Base-by-base conservation (phyloP, 1,140 invertebrate genomes). In the Sarcophaga bullata region DNA sequence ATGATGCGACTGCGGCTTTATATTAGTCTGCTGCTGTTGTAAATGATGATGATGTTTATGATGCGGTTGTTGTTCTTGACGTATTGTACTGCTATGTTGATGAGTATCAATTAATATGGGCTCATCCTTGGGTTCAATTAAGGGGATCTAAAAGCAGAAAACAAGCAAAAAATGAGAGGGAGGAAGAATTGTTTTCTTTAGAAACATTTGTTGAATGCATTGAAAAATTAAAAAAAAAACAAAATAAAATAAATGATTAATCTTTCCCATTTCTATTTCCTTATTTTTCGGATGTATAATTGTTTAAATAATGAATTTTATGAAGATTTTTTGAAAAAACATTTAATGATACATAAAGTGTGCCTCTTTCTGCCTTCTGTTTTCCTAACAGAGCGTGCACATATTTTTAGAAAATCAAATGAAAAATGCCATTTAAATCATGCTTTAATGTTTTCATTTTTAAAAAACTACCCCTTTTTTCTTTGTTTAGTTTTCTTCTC, bases 111-210 rank as follows among this genome's bases (percentile, higher is more conserved):
- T 78, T 52, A 78, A 78, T 78, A 85, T 86, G 80, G 88, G 88
- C 78, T 86, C 88, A 86, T 89, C 88, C 81, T 86, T 85, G 10
- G 88, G 88, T 83, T 89, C 88, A 76, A 89, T 85, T 47, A 89
- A 83, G 19, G 88, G 87, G 68, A 89, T 86, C 88, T 89, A 84
- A 76, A 84, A 85, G 80, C 52, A 73, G 25, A 75, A 25, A 73
- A 82, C 17, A 58, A n/a, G n/a, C n/a, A n/a, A n/a, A n/a, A n/a
- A n/a, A n/a, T n/a, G n/a, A 37, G 25, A 37, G 25, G 25, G 1
- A 37, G 25, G 25, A 37, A 37, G 1, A 37, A 37, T 37, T 2
- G 4, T 37, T n/a, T n/a, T 13, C 47, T 80, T 80, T 78, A 52
- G n/a, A 82, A 80, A 62, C 48, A 54, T 80, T 80, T 80, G 52